A percentile compares a stretch with the other conserved stretches of the same genome.
phyloP scores from a whole-genome alignment of 1,140 invertebrate genomes.

The Asobara japonica region DNA sequence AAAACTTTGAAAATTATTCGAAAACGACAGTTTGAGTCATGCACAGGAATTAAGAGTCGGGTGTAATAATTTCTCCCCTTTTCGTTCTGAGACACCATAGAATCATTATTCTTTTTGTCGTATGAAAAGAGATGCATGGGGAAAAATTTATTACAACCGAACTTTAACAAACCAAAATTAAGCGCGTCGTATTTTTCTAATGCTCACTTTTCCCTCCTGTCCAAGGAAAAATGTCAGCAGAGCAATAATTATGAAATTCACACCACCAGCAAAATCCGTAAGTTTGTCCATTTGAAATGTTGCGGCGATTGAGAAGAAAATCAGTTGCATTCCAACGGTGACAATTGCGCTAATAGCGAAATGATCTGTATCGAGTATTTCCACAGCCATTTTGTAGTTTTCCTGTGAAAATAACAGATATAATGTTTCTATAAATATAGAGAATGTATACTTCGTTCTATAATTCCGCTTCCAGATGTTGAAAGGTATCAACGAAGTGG shows the following conservation, averaged over 20 bases:
- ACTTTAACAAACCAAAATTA: not conserved
- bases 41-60: too few species aligned
- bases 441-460: not conserved
- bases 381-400: conserved; percentile 67
- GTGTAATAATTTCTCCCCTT: too few species aligned
- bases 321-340: conserved; percentile 85
- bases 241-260: conserved; percentile 90
- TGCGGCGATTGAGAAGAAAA: conserved; percentile 88
- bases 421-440: not conserved
- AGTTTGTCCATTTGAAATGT: conserved; percentile 89
- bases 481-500: too few species aligned
- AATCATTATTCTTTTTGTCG: too few species aligned
- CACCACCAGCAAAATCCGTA: conserved; percentile 91
- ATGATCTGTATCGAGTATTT: conserved; percentile 86
- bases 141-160: not conserved
- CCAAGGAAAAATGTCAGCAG: conserved; percentile 87
- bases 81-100: too few species aligned
- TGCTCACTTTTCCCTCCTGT: conserved; percentile 76
- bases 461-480: not conserved
- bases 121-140: not conserved
- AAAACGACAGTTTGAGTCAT: too few species aligned
- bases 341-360: conserved; percentile 89
- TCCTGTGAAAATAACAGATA: conserved; percentile 3
- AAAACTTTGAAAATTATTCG: too few species aligned
- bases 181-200: too few species aligned